Base-by-base conservation (phyloP, 2,888 invertebrate species). In the Heliconius erato region DNA sequence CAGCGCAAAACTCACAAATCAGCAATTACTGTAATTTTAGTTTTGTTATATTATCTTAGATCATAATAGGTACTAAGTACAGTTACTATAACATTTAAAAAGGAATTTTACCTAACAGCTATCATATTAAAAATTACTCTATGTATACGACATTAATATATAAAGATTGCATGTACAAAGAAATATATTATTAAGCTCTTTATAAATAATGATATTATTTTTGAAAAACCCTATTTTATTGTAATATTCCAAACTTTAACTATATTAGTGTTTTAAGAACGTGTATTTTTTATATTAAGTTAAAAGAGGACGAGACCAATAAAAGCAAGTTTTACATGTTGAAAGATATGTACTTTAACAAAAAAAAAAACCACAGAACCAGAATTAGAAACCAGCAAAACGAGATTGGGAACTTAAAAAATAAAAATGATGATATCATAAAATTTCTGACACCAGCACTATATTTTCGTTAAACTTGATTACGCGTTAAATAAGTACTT, bases 401-500 rank as follows among this genome's bases (percentile, higher is more conserved):
- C 86, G 74, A 85, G 86, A 84, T 85, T 83, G 77, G 77, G 80
- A 79, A 80, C 77, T 80, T 35, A 80, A 82, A 85, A 72, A 84
- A 80, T 80, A 78, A 74, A 82, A 74, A 69, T 40, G 80, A 81
- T 83, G 83, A 85, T 83, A 79, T 82, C 82, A 85, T 84, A 80
- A 84, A 82, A 79, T 81, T 79, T 83, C 77, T 79, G 80, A 35
- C 65, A 81, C 72, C 76, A 79, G 65, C 23, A 40, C 9, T 19
- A 67, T 65, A 79, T 81, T 82, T 84, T 81, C 69, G 85, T 85
- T 85, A 79, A 84, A 84, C 80, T 82, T 79, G 84, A 86, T 84
- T 85, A 85, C 85, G 84, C 85, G 85, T 85, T 85, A 85, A 85
- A 84, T 84, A 85, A 87, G 88, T 85, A 85, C 87, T 88, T 79